phyloP scores from a whole-genome alignment of 2,113 vertebrate genomes.

The Rattus rattus region DNA sequence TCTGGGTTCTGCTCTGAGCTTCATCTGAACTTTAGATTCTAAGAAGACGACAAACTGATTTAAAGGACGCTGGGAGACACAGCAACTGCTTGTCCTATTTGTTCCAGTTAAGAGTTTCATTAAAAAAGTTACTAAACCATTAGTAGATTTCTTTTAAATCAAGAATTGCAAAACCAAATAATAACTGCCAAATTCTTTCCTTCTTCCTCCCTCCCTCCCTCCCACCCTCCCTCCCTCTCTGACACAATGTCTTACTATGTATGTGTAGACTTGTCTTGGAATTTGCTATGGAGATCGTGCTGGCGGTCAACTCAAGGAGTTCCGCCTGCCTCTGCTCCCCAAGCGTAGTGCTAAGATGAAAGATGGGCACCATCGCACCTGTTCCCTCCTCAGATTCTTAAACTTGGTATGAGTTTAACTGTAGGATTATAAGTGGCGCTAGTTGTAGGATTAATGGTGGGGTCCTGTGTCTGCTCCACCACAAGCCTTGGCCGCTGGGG shows the following conservation, averaged over 20 bases:
- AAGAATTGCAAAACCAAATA: conserved; percentile 23
- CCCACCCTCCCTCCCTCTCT: neutral
- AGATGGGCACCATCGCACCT: too few relatives aligned
- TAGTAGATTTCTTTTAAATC: neutral
- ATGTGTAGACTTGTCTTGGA: neutral
- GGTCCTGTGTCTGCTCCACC: too few relatives aligned
- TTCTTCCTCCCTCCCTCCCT: too few relatives aligned
- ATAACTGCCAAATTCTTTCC: neutral
- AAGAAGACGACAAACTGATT: neutral
- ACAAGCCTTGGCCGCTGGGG: too few relatives aligned
- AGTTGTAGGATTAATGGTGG: too few relatives aligned
- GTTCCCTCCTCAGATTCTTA: neutral
- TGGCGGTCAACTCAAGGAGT: neutral
- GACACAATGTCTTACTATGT: neutral
- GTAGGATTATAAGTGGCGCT: too few relatives aligned
- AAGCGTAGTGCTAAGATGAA: neutral
- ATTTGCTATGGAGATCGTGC: neutral
- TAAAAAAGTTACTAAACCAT: neutral
- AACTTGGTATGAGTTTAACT: too few relatives aligned
- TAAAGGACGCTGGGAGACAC: neutral
- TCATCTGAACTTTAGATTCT: neutral
- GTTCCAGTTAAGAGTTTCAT: conserved; percentile 42
- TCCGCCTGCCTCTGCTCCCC: neutral
- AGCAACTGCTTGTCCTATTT: neutral
- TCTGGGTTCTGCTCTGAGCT: neutral